Evolutionary conservation across 2,113 vertebrate species (phyloP).

Genomic region (Rhombomys opimus): DNA sequence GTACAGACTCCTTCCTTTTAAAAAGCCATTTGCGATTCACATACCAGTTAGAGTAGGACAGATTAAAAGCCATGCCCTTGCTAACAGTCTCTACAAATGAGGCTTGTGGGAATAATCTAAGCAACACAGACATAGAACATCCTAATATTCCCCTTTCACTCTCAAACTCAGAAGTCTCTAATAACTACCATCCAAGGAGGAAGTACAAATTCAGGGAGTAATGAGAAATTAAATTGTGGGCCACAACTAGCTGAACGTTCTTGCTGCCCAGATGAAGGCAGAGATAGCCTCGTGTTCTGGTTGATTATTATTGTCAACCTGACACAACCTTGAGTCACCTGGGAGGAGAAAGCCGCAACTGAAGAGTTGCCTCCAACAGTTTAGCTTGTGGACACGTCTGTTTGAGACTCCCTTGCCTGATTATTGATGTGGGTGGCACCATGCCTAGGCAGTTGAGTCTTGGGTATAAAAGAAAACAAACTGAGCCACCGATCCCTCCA

Average conservation of each 20-base stretch:
- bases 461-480: neutral
- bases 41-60: neutral
- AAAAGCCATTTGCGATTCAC: neutral
- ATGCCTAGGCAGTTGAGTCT: neutral
- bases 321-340: neutral
- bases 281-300: neutral
- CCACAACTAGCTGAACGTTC: neutral
- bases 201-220: neutral
- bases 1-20: neutral
- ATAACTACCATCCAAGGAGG: neutral
- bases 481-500: neutral
- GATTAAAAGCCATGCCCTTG: neutral
- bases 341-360: too few species aligned
- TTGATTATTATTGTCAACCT: neutral
- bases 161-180: neutral
- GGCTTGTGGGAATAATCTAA: neutral
- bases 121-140: neutral
- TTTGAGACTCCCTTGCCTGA: too few species aligned
- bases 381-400: neutral
- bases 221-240: neutral
- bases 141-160: neutral
- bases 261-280: neutral
- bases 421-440: neutral
- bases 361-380: neutral
- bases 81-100: conserved; percentile 1